Conservation (phyloP, 2,113 vertebrate species). For the Tor tambroides region DNA sequence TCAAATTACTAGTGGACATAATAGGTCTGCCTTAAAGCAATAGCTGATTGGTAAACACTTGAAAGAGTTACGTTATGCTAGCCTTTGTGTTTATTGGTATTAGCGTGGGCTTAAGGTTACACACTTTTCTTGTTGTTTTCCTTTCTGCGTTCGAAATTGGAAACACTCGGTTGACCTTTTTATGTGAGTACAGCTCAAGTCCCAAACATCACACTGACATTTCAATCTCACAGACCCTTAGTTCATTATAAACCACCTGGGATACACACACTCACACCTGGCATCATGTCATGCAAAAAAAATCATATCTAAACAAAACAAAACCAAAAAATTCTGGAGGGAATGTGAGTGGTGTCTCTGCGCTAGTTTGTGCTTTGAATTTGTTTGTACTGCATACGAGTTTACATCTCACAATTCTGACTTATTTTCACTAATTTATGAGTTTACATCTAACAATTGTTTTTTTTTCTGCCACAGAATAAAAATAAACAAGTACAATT, state of each 20-base stretch:
- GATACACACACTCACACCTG: background rate
- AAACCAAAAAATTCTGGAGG: too few species aligned
- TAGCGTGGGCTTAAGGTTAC: constrained; percentile 7
- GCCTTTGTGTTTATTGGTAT: background rate
- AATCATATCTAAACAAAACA: background rate
- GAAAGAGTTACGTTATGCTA: background rate
- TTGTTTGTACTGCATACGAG: too few species aligned
- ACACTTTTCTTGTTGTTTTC: background rate
- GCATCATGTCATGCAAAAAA: background rate
- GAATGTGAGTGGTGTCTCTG: too few species aligned
- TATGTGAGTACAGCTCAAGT: constrained; percentile 1
- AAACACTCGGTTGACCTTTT: constrained; percentile 25
- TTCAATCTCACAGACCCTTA: constrained; percentile 13
- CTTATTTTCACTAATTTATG: too few species aligned
- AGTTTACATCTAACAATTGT: too few species aligned
- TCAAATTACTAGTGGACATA: background rate
- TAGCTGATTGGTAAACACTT: constrained; percentile 19
- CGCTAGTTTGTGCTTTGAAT: too few species aligned
- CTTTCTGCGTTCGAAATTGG: background rate
- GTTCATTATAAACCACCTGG: background rate
- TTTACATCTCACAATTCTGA: too few species aligned
- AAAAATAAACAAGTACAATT: too few species aligned
- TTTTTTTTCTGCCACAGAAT: too few species aligned
- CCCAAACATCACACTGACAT: background rate
- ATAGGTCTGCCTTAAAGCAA: background rate